phyloP scores from a whole-genome alignment of 1,140 invertebrate species.

The Hypsibius dujardini region DNA sequence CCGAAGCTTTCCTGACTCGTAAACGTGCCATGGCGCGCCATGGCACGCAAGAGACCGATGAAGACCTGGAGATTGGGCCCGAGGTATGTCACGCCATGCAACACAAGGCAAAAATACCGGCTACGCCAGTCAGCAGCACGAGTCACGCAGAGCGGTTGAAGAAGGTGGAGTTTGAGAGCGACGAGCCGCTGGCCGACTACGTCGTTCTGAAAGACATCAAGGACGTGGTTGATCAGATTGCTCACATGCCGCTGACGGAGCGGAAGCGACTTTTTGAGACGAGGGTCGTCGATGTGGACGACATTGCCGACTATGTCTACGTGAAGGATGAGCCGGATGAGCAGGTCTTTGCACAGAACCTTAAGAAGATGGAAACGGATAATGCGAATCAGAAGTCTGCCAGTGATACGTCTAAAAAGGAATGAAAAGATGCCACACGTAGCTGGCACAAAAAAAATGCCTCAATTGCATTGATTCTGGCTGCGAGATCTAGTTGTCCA shows the following conservation, averaged over 20 bases:
- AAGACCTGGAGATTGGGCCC: neutral
- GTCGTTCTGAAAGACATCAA: constrained; percentile 13
- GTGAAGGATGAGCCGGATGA: constrained; percentile 8
- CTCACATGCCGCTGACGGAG: neutral
- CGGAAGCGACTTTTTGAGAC: constrained; percentile 11
- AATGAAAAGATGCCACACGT: no score
- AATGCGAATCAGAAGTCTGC: neutral
- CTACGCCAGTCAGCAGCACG: neutral
- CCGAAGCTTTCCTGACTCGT: constrained; percentile 3
- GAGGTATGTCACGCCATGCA: neutral
- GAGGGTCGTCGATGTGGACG: constrained; percentile 14
- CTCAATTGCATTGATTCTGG: no score
- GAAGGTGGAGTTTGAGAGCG: constrained; percentile 15
- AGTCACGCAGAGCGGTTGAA: neutral
- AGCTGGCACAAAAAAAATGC: no score
- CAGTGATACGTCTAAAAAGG: no score
- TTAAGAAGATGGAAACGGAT: neutral
- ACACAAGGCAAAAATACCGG: neutral
- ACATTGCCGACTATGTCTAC: constrained; percentile 13
- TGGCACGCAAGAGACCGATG: neutral
- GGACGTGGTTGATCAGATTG: constrained; percentile 6
- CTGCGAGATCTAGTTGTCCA: no score
- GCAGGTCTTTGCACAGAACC: neutral
- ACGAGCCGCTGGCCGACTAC: constrained; percentile 2
- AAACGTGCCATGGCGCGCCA: neutral